Base-by-base conservation (phyloP, 2,113 vertebrate species). In the Mobula birostris region DNA sequence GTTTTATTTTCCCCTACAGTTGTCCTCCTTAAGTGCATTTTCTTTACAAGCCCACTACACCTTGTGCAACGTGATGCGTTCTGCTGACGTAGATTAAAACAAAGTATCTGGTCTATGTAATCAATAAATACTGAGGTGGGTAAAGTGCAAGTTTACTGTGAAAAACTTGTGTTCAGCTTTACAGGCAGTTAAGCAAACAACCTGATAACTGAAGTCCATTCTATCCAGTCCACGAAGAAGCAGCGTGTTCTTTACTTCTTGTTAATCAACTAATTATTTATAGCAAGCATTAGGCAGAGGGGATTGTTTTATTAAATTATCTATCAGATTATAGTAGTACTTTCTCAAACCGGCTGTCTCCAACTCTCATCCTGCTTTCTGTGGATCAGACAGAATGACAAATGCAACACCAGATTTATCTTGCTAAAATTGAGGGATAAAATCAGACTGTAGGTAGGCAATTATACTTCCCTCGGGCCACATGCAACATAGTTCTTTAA, bases 231-330 rank as follows among this genome's bases (percentile, higher is more conserved):
- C 14, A 58, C 15, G 27, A 63, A n/a, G 56, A 63, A 63, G 27
- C 12, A 61, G 83, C 11, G 29, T 70, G 68, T 61, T 88, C 83
- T n/a, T 87, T 87, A 63, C n/a, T 87, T 87, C 15, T 29, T 63
- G 83, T 88, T 29, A 88, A 87, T 61, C 56, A 87, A 88, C 27
- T 12, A 88, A 61, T n/a, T 88, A 88, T 88, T 88, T 88, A 63
- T 27, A 87, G 58, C 83, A 87, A 61, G 61, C 58, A 29, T n/a
- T 56, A 48, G 40, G 40, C 79, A 63, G 58, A 63, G 27, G 29
- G 12, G 12, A 63, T 63, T 88, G 83, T n/a, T 88, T 88, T 88
- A 88, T 63, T 88, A 88, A 63, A n/a, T 88, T 63, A 63, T 63
- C 83, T 88, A 63, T 88, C 83, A 17, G 8, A 88, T 24, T 88